Base-by-base conservation (phyloP, 2,797 vertebrate genomes). In the Sciurus carolinensis region DNA sequence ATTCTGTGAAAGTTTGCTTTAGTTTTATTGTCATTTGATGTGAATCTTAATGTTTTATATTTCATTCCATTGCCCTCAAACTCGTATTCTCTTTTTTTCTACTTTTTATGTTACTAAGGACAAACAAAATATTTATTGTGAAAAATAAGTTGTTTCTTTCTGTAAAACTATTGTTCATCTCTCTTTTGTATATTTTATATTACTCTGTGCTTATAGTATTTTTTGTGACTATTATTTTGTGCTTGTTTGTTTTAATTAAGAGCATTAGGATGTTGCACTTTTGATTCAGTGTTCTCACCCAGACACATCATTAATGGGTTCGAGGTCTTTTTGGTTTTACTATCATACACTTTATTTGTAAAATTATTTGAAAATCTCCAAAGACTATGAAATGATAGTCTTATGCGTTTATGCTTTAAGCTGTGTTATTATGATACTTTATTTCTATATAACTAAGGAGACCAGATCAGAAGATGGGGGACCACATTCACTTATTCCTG, bases 361-460 rank as follows among this genome's bases (percentile, higher is more conserved):
- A 15, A 87, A 33, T 83, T 72, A 77, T n/a, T 90, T 95, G 28
- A 75, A 86, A 86, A 44, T 47, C 9, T 89, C 54, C 85, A 26
- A 71, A 69, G 6, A 59, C 28, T 26, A 10, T 50, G n/a, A 66
- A 1, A 22, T 85, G 12, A 62, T 80, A 22, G 18, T 33, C 28
- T 79, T 90, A 67, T 52, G 3, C 72, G 7, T 47, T 47, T 47
- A 47, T 47, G 44, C 44, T 47, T 47, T 9, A 47, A 47, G 44
- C 9, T 47, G 44, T 47, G 44, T 47, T 47, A 47, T 9, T 47
- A 47, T 47, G 7, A 47, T 47, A 9, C 33, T 93, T 76, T 13
- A 85, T 62, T 59, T 85, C 7, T 14, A 0, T 26, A 18, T 12
- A 44, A 4, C 39, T 88, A 87, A 17, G 18, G 5, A 54, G 2